phyloP scores from a whole-genome alignment of 2,113 vertebrate species.

The Syrrhaptes paradoxus region DNA sequence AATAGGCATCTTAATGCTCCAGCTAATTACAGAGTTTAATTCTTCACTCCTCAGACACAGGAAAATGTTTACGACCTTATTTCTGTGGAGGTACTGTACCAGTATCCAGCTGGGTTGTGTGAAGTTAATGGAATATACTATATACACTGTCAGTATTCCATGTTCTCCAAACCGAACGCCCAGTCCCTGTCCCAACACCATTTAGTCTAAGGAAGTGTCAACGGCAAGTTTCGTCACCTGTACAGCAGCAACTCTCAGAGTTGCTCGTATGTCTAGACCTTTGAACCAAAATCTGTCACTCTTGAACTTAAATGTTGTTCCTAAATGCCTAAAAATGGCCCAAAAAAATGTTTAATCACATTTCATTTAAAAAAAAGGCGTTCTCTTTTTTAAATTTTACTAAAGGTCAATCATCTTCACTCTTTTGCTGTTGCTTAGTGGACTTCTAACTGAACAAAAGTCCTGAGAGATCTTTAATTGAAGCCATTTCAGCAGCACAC shows the following conservation, averaged over 20 bases:
- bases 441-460: neutral
- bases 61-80: neutral
- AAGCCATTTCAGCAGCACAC: neutral
- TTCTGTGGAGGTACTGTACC: neutral
- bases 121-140: neutral
- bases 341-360: neutral
- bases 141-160: neutral
- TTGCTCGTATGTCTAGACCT: neutral
- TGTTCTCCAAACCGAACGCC: neutral
- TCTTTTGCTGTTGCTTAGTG: neutral
- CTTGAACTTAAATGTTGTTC: neutral
- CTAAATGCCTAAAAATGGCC: neutral
- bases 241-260: neutral
- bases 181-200: neutral
- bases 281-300: neutral
- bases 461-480: neutral
- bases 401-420: neutral
- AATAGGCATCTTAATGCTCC: neutral
- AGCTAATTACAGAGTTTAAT: neutral
- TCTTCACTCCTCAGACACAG: neutral
- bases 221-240: neutral
- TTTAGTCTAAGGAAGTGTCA: neutral
- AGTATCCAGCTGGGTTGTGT: neutral
- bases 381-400: neutral
- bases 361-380: neutral